phyloP scores from a whole-genome alignment of 1,140 invertebrate genomes.

The Pararge aegeria region DNA sequence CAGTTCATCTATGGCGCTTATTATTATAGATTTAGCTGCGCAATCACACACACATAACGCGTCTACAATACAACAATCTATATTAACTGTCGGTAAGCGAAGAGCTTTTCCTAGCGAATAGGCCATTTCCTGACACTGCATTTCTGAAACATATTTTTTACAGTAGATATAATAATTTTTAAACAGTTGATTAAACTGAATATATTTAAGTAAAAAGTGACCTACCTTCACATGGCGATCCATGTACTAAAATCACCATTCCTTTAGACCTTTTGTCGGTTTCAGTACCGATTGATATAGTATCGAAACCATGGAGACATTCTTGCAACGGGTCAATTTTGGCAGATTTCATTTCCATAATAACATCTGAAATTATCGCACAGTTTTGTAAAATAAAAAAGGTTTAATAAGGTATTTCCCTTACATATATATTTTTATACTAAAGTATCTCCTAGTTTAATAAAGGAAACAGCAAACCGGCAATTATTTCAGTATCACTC shows the following conservation, averaged over 20 bases:
- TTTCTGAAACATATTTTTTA: constrained; percentile 43
- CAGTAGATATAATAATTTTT: no score
- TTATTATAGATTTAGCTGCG: constrained; percentile 42
- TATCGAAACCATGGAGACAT: constrained; percentile 45
- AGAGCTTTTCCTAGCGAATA: constrained; percentile 57
- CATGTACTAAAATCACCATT: constrained; percentile 60
- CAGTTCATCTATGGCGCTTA: constrained; percentile 51
- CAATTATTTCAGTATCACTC: constrained; percentile 61
- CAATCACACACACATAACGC: constrained; percentile 49
- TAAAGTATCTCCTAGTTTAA: no score
- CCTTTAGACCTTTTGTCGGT: constrained; percentile 49
- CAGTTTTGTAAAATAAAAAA: no score
- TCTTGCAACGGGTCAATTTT: constrained; percentile 56
- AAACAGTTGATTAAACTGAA: no score
- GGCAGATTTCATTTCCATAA: constrained; percentile 51
- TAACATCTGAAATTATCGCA: constrained; percentile 48
- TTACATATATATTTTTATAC: no score
- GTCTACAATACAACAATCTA: constrained; percentile 57
- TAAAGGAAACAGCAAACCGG: no score
- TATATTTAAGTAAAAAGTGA: no score
- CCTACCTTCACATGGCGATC: constrained; percentile 68
- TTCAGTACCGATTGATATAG: constrained; percentile 12
- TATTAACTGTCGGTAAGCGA: constrained; percentile 50
- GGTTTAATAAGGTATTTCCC: no score
- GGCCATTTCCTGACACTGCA: constrained; percentile 62